Conservation (phyloP, 2,797 vertebrate species). For the Gymnocypris eckloni region DNA sequence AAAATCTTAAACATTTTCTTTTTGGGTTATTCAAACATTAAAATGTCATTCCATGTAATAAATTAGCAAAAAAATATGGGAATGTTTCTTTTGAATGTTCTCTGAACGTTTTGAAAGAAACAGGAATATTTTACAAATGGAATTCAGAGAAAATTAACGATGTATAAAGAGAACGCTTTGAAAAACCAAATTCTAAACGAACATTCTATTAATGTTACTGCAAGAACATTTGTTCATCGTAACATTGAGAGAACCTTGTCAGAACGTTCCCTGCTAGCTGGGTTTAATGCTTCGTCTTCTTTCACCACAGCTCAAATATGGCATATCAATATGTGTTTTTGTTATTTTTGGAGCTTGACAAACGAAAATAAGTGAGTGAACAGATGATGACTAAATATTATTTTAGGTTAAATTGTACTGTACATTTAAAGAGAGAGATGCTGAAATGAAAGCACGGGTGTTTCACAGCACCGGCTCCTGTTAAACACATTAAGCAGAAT, state of each 20-base stretch:
- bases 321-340: not conserved
- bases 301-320: not conserved
- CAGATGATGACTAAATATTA: not conserved
- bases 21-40: no score
- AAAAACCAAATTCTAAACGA: not conserved
- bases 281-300: not conserved
- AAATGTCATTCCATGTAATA: no score
- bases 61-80: no score
- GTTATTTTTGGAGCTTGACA: not conserved
- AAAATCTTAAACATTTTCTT: no score
- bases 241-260: not conserved
- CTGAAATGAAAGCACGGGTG: not conserved
- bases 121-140: not conserved
- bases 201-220: not conserved
- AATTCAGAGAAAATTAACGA: not conserved
- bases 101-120: not conserved
- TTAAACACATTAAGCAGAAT: not conserved
- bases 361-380: not conserved
- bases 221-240: not conserved
- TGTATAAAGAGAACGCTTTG: not conserved
- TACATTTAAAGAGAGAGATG: not conserved
- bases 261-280: not conserved
- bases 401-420: not conserved
- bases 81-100: not conserved
- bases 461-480: not conserved